Base-by-base conservation (phyloP, 2,888 invertebrate genomes). In the Empis livida region DNA sequence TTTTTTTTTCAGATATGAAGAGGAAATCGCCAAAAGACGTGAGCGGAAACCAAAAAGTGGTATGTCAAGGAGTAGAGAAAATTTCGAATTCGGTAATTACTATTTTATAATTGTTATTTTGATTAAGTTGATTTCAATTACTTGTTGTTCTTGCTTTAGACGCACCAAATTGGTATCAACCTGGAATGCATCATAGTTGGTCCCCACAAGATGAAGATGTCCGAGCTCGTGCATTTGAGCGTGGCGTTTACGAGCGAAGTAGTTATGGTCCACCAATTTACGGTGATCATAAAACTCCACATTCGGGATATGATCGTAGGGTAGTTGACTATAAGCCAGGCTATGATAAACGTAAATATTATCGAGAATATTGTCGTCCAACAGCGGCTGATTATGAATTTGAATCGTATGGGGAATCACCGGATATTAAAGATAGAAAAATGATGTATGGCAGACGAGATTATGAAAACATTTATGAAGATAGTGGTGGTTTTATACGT, bases 221-320 rank as follows among this genome's bases (percentile, higher is more conserved):
- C 8, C 56, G 62, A 27, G 52, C 55, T n/a, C 60, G 68, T 2
- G 57, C 61, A 17, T 70, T 70, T 43, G 70, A 70, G 49, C 63
- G 70, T 27, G 61, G 63, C 27, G 59, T 65, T 40, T 70, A 69
- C 46, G 70, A 70, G 49, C 58, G 69, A 31, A 64, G 64, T 15
- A 68, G 68, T 6, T 70, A 68, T 45, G 70, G 70, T 3, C 70
- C 69, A 6, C 68, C 69, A 3, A 58, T 64, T n/a, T 70, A 67
- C 46, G 69, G 69, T 35, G 66, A 67, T 0, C 61, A 61, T 20
- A 58, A 57, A 40, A 55, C 55, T 14, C 53, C 59, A 3, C 55
- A 55, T 46, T 35, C 51, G 0, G 58, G 57, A 17, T 63, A 64
- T 32, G 65, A 65, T 45, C 57, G 66, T 1, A 58, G 68, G 13